Conservation (phyloP, 2,888 invertebrate genomes). For the Escarpia spicata region DNA sequence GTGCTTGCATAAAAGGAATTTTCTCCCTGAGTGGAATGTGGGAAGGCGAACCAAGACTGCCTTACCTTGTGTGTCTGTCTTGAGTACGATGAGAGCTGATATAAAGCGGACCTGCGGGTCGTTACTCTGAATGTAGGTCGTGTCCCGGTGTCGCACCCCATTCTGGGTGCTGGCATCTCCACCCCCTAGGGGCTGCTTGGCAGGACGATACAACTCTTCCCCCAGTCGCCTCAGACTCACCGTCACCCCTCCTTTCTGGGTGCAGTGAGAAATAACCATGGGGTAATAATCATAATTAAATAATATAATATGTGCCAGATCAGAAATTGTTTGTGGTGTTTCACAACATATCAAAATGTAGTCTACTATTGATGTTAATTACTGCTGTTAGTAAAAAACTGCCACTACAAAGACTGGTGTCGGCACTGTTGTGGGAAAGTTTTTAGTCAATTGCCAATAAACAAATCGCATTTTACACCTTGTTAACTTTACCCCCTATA, state of each 20-base stretch:
- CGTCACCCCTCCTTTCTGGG: constrained; percentile 41
- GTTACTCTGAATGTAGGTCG: constrained; percentile 54
- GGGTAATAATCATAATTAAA: background rate
- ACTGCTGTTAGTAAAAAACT: too few relatives aligned
- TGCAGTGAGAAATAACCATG: background rate
- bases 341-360: too few relatives aligned
- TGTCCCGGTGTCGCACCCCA: constrained; percentile 28
- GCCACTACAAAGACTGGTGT: too few relatives aligned
- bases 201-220: constrained; percentile 60
- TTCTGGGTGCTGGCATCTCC: constrained; percentile 43
- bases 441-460: too few relatives aligned
- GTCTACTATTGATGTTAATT: too few relatives aligned
- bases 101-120: constrained; percentile 57
- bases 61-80: constrained; percentile 60
- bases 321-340: background rate
- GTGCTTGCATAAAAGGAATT: too few relatives aligned
- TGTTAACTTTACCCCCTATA: too few relatives aligned
- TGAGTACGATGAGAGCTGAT: constrained; percentile 58
- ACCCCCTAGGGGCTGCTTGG: constrained; percentile 33
- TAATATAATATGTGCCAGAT: background rate
- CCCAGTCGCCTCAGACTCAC: constrained; percentile 60
- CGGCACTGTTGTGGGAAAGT: too few relatives aligned
- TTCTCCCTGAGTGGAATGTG: too few relatives aligned
- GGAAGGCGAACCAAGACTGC: background rate
- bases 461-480: too few relatives aligned